Conservation (phyloP, 2,888 invertebrate species). For the Iphiclides podalirius region DNA sequence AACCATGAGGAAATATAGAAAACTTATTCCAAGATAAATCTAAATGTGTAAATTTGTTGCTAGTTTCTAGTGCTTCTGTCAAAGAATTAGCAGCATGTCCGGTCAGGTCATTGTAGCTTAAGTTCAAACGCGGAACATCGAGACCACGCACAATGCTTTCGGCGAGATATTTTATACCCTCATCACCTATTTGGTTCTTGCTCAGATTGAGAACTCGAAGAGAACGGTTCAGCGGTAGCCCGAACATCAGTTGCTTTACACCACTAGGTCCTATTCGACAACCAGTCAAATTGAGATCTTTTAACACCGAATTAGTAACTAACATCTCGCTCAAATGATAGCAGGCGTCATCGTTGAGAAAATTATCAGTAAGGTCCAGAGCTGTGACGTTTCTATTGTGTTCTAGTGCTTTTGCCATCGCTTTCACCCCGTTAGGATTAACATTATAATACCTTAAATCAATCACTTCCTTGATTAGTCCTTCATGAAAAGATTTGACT, state of each 20-base stretch:
- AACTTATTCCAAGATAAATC: constrained; percentile 61
- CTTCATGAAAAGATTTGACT: constrained; percentile 45
- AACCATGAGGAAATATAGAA: constrained; percentile 36
- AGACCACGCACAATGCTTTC: constrained; percentile 41
- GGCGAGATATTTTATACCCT: constrained; percentile 43
- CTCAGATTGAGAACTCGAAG: constrained; percentile 45
- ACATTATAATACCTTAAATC: constrained; percentile 60
- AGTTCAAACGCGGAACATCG: constrained; percentile 40
- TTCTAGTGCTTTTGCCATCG: constrained; percentile 53
- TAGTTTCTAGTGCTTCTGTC: constrained; percentile 45
- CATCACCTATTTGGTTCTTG: constrained; percentile 47
- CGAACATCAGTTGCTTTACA: constrained; percentile 36
- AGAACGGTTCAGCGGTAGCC: constrained; percentile 39
- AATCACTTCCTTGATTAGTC: constrained; percentile 44
- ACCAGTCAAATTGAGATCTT: constrained; percentile 52
- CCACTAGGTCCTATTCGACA: constrained; percentile 56
- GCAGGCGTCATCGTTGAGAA: constrained; percentile 52
- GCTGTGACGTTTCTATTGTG: constrained; percentile 47
- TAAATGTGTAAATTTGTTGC: constrained; percentile 45
- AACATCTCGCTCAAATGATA: constrained; percentile 60
- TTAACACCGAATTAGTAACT: constrained; percentile 40
- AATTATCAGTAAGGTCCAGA: constrained; percentile 55
- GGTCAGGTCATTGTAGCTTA: constrained; percentile 51
- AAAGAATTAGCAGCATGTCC: constrained; percentile 41
- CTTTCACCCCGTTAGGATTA: constrained; percentile 48